Evolutionary conservation across 2,113 vertebrate genomes (phyloP).

Genomic region (Notothenia rossii): DNA sequence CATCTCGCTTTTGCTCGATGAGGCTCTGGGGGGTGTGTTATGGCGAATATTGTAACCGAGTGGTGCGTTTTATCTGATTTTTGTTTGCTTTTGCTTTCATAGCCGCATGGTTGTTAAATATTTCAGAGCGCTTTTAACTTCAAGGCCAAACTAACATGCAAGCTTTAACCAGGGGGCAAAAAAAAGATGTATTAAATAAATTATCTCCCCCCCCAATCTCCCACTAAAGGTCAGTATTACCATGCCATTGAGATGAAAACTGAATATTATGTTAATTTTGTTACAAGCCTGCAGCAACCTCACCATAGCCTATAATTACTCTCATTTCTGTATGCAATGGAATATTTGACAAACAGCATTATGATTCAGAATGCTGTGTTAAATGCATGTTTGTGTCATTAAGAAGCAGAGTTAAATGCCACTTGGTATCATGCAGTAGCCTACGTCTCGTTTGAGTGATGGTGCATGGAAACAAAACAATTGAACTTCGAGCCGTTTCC

Average conservation of each 20-base stretch:
- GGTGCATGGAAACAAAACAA: slow-evolving; percentile 8
- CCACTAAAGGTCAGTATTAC: slow-evolving; percentile 76
- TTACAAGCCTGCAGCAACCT: slow-evolving; percentile 48
- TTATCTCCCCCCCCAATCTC: not conserved
- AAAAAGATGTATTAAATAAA: slow-evolving; percentile 51
- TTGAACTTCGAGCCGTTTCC: not conserved
- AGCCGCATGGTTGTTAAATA: slow-evolving; percentile 18
- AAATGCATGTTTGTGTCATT: slow-evolving; percentile 31
- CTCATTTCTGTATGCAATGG: slow-evolving; percentile 42
- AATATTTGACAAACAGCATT: slow-evolving; percentile 25
- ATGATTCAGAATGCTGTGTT: slow-evolving; percentile 15
- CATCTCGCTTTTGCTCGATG: slow-evolving; percentile 36
- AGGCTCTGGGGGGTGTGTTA: slow-evolving; percentile 23
- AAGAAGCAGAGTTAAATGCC: slow-evolving; percentile 24
- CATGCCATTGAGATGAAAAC: slow-evolving; percentile 66
- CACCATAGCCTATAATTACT: slow-evolving; percentile 50
- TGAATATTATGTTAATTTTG: slow-evolving; percentile 75
- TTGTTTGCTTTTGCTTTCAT: slow-evolving; percentile 35
- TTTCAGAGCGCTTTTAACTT: slow-evolving; percentile 53
- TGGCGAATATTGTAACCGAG: slow-evolving; percentile 25
- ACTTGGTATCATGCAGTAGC: slow-evolving; percentile 6
- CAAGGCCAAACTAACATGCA: slow-evolving; percentile 40
- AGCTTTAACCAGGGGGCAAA: slow-evolving; percentile 37
- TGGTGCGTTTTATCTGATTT: slow-evolving; percentile 15
- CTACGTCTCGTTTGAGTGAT: not conserved